A percentile compares a stretch with the other conserved stretches of the same genome.
Conservation (phyloP, 2,797 vertebrate species). For the Setipinna tenuifilis region DNA sequence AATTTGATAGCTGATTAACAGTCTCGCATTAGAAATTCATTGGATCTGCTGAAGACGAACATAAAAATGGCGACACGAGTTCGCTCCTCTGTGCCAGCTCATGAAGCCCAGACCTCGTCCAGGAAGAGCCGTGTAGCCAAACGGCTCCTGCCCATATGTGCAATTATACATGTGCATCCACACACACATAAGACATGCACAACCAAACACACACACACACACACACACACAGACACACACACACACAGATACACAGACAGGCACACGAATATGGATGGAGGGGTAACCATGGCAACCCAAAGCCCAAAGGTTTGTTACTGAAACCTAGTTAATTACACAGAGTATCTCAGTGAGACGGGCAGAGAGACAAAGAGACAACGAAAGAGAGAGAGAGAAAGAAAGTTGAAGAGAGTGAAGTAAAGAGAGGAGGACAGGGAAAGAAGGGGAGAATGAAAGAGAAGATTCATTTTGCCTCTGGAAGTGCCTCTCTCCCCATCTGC, state of each 20-base stretch:
- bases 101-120: not conserved
- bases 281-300: conserved; percentile 79
- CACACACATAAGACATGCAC: conserved; percentile 36
- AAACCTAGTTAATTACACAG: conserved; percentile 80
- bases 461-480: conserved; percentile 25
- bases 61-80: conserved; percentile 44
- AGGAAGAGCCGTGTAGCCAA: conserved; percentile 22
- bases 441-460: not conserved
- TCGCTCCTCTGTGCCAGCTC: not conserved
- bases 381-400: conserved; percentile 40
- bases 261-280: conserved; percentile 65
- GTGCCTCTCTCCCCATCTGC: conserved; percentile 9
- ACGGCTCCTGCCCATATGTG: conserved; percentile 2
- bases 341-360: conserved; percentile 18
- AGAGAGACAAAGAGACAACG: conserved; percentile 41
- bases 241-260: conserved; percentile 55
- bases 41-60: conserved; percentile 51
- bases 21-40: conserved; percentile 60
- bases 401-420: conserved; percentile 21
- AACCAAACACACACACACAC: conserved; percentile 30
- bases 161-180: conserved; percentile 26
- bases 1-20: conserved; percentile 58
- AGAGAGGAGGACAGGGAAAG: conserved; percentile 28
- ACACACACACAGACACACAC: conserved; percentile 37
- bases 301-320: conserved; percentile 82